Percentiles rank a stretch among this genome's conserved stretches.
Evolutionary conservation across 92 coral and sea anemone genomes (phyloP).

Genomic region (Phenganax marumi): DNA sequence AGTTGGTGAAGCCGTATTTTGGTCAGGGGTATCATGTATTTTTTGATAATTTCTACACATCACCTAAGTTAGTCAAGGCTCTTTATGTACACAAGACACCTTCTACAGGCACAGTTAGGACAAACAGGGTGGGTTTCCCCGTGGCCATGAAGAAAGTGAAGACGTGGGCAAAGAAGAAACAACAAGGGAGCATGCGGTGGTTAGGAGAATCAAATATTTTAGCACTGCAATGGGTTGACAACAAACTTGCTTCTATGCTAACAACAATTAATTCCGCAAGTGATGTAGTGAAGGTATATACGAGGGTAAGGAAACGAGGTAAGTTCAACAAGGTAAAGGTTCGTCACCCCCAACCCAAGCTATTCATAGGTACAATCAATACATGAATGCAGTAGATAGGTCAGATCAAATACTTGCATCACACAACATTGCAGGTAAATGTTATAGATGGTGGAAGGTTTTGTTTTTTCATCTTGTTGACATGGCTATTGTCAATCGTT

Average conservation of each 20-base stretch:
- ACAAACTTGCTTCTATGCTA: constrained; percentile 58
- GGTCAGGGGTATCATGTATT: constrained; percentile 69
- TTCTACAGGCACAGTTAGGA: constrained; percentile 55
- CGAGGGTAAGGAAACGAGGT: constrained; percentile 48
- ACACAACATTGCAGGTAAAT: constrained; percentile 39
- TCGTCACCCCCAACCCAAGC: constrained; percentile 55
- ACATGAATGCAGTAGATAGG: constrained; percentile 58
- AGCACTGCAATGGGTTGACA: constrained; percentile 58
- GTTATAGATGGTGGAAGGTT: constrained; percentile 48
- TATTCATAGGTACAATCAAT: constrained; percentile 53
- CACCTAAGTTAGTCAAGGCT: constrained; percentile 52
- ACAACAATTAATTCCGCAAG: constrained; percentile 61
- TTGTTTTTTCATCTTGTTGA: constrained; percentile 51
- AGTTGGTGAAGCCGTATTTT: neutral
- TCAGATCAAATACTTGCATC: constrained; percentile 51
- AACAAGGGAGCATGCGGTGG: constrained; percentile 61
- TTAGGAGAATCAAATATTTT: constrained; percentile 47
- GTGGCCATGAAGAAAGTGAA: constrained; percentile 48
- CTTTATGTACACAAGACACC: constrained; percentile 54
- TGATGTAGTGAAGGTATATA: constrained; percentile 30
- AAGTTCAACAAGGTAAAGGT: constrained; percentile 16
- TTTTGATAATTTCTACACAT: constrained; percentile 62
- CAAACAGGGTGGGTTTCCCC: constrained; percentile 58
- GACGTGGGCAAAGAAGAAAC: constrained; percentile 59
- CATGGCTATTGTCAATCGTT: constrained; percentile 42